Evolutionary conservation across 2,888 invertebrate genomes (phyloP).

Genomic region (Heterodera filipjevi): DNA sequence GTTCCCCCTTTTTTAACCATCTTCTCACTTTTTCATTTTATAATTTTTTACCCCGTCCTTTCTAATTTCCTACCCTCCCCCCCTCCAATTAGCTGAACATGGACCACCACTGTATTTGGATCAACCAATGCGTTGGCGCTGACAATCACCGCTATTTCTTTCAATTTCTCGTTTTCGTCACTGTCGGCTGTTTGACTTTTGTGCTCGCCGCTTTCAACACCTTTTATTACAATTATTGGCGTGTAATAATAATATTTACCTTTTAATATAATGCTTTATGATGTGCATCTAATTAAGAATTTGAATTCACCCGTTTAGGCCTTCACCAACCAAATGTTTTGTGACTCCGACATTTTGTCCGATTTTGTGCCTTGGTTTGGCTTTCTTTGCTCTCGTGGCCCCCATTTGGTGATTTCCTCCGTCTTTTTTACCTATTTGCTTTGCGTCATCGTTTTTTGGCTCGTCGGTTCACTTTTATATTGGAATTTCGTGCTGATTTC

Average conservation of each 20-base stretch:
- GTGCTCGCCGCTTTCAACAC: constrained; percentile 37
- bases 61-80: neutral
- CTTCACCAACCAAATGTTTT: constrained; percentile 34
- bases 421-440: constrained; percentile 46
- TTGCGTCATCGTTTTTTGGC: constrained; percentile 39
- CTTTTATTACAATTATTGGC: constrained; percentile 47
- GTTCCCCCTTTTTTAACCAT: neutral
- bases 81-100: constrained; percentile 31
- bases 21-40: too few relatives aligned
- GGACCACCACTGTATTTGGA: constrained; percentile 50
- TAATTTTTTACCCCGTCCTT: neutral
- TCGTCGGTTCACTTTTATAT: constrained; percentile 46
- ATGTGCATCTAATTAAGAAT: too few relatives aligned
- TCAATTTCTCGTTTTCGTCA: constrained; percentile 44
- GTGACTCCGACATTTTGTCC: constrained; percentile 31
- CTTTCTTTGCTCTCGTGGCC: constrained; percentile 33
- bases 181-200: constrained; percentile 41
- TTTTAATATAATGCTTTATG: too few relatives aligned
- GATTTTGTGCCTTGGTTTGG: constrained; percentile 40
- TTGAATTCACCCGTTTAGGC: constrained; percentile 16
- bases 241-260: too few relatives aligned
- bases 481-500: constrained; percentile 49
- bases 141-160: constrained; percentile 46
- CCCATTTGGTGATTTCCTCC: constrained; percentile 35
- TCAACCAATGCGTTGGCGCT: constrained; percentile 49